These are phyloP conservation scores for Cheumatopsyche charites DNA, from an alignment of 1,140 invertebrate species.

Conservation along the genomic window DNA sequence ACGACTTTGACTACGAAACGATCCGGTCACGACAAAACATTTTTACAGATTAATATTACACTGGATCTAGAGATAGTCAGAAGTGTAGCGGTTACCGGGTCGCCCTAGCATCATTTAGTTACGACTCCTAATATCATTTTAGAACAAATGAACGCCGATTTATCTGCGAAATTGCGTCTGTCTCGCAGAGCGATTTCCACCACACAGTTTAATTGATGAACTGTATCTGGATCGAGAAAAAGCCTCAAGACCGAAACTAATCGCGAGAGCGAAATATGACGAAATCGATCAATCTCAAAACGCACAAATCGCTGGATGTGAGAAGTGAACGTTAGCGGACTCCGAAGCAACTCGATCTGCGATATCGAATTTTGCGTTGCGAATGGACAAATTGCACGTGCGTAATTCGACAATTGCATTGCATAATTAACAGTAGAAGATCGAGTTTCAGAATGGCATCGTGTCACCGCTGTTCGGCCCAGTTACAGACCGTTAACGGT, in stretches of 20 bases:
- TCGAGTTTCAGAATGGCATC: constrained; percentile 24
- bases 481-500: constrained; percentile 35
- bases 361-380: not conserved
- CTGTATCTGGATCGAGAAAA: not conserved
- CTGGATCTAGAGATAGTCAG: not conserved
- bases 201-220: too few species aligned
- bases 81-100: not conserved
- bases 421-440: constrained; percentile 21
- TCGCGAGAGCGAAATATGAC: too few species aligned
- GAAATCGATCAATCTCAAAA: too few species aligned
- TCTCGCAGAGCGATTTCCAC: too few species aligned
- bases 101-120: not conserved
- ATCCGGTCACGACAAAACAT: constrained; percentile 35
- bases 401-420: constrained; percentile 12
- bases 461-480: constrained; percentile 36
- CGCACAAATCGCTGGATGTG: too few species aligned
- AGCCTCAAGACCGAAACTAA: not conserved
- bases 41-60: constrained; percentile 24
- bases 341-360: too few species aligned
- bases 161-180: not conserved
- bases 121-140: not conserved
- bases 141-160: constrained; percentile 8
- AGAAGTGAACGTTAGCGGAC: not conserved
- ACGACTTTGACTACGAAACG: constrained; percentile 36
- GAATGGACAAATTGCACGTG: constrained; percentile 3